Percentiles rank a stretch among this genome's conserved stretches.
Evolutionary conservation across 2,113 vertebrate species (phyloP).

Genomic region (Ailuropoda melanoleuca): DNA sequence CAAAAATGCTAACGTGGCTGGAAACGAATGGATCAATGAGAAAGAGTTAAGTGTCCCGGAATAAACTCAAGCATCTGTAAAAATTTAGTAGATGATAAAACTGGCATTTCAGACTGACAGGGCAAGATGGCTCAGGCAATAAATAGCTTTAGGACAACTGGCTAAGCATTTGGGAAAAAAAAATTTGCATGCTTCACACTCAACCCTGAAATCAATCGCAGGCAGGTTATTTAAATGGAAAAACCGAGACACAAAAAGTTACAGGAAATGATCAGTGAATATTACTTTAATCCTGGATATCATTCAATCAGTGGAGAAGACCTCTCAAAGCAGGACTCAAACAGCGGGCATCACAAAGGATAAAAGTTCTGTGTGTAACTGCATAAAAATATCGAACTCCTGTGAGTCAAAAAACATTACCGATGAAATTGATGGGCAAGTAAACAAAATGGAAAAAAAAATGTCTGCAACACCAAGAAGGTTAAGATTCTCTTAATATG

Average conservation of each 20-base stretch:
- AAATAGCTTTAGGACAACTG: slow-evolving; percentile 31
- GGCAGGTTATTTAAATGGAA: background rate
- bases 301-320: background rate
- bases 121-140: background rate
- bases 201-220: background rate
- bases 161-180: slow-evolving; percentile 1
- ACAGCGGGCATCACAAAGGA: background rate
- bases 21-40: background rate
- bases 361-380: background rate
- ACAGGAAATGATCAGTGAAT: background rate
- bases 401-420: background rate
- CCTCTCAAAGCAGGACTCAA: background rate
- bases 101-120: background rate
- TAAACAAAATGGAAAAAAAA: background rate
- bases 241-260: background rate
- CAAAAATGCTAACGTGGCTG: background rate
- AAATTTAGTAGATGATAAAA: background rate
- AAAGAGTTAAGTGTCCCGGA: background rate
- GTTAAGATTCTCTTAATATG: background rate
- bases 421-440: background rate
- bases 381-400: background rate
- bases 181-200: background rate
- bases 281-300: background rate
- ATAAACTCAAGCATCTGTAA: background rate
- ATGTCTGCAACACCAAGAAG: background rate